Base-by-base conservation (phyloP, 2,797 vertebrate species). In the Protonibea diacanthus region DNA sequence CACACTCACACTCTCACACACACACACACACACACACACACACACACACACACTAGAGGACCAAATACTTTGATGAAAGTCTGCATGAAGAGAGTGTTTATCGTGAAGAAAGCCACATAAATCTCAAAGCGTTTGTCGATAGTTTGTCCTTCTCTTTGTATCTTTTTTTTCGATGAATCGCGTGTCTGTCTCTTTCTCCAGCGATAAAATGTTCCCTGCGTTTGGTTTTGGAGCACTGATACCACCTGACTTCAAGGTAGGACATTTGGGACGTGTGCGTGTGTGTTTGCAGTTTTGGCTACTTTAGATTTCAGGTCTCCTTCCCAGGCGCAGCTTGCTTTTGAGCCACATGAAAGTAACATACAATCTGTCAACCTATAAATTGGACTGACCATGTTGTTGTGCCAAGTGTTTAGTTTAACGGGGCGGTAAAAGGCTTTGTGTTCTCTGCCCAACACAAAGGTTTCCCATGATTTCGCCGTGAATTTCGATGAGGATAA, bases 401-500 rank as follows among this genome's bases (percentile, higher is more conserved):
- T 73, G 62, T 78, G 74, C 67, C 64, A 62, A 79, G 49, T 25
- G 58, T 59, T 55, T 25, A 48, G n/a, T 83, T 70, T 74, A 51
- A 76, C 3, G 1, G 33, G 68, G 33, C 47, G 17, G 51, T 81
- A 77, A 84, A 85, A 63, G 23, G 25, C 13, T 68, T 49, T 81
- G 49, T 91, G 29, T 80, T 91, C 64, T 93, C 55, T 82, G 58
- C 29, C 76, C 70, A 9, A 17, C 53, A 25, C 71, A 52, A 90
- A 99, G 98, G 98, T 99, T 67, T 99, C 98, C 53, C 98, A 99
- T 71, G 98, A 99, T 95, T 99, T 99, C 76, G 98, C 98, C 52
- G 98, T 99, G 93, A 99, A 99, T 95, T 99, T 98, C 91, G 98
- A 99, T 66, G 98, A 99, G 93, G 98, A 99, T 92, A 99, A 99